Percentiles rank a stretch among this genome's conserved stretches.
phyloP scores from a whole-genome alignment of 2,888 invertebrate genomes.

The Aplocera efformata region DNA sequence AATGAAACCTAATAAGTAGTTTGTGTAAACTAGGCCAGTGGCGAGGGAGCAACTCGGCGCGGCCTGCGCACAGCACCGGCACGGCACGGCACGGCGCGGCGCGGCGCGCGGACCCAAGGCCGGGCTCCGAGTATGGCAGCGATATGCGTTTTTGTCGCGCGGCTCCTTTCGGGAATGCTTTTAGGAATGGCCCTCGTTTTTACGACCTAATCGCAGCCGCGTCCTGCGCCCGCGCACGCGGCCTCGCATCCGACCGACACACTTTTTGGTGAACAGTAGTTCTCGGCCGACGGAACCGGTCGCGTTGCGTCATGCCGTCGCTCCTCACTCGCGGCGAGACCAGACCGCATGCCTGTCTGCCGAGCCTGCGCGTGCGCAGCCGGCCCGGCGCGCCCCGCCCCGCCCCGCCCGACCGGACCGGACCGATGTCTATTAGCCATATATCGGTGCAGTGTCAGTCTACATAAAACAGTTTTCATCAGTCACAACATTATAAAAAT shows the following conservation, averaged over 20 bases:
- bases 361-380: not conserved
- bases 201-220: conserved; percentile 50
- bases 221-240: conserved; percentile 42
- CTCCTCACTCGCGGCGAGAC: conserved; percentile 1
- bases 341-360: not conserved
- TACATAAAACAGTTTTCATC: too few species aligned
- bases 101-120: conserved; percentile 35
- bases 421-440: too few species aligned
- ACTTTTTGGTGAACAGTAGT: conserved; percentile 44
- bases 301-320: conserved; percentile 22
- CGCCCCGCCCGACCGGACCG: too few species aligned
- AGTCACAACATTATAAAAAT: too few species aligned
- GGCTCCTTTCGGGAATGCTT: conserved; percentile 55
- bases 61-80: too few species aligned
- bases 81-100: too few species aligned
- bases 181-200: conserved; percentile 59
- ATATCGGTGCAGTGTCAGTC: too few species aligned
- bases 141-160: conserved; percentile 56
- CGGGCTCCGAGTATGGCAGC: conserved; percentile 33
- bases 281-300: conserved; percentile 33
- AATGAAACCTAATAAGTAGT: too few species aligned
- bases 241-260: conserved; percentile 37
- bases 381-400: too few species aligned
- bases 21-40: too few species aligned
- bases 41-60: too few species aligned